Percentiles rank a stretch among this genome's conserved stretches.
phyloP scores from a whole-genome alignment of 2,797 vertebrate species.

The Enteromius unitaeniatus region DNA sequence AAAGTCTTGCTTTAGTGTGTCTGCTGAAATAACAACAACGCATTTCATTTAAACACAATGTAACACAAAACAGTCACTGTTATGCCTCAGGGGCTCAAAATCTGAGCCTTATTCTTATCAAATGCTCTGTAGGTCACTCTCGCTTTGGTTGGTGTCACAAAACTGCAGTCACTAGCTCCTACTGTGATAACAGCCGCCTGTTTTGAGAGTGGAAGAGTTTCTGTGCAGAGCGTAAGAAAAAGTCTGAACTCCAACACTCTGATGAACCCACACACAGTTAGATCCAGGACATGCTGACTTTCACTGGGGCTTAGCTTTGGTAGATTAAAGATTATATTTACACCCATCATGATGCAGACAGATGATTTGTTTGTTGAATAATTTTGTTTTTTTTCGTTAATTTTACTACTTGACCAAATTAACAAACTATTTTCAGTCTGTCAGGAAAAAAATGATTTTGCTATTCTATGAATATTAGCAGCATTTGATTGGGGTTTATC shows the following conservation, averaged over 20 bases:
- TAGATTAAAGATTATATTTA: not conserved
- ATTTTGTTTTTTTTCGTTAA: not conserved
- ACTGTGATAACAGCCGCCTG: conserved; percentile 33
- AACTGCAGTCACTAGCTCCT: not conserved
- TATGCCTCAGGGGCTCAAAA: conserved; percentile 6
- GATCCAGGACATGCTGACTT: not conserved
- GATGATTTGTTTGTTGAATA: not conserved
- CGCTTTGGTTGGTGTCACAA: not conserved
- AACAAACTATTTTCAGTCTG: not conserved
- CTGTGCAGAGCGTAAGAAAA: not conserved
- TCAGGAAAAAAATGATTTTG: not conserved
- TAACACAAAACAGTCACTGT: not conserved
- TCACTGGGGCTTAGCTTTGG: conserved; percentile 1
- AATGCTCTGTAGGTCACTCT: conserved; percentile 1
- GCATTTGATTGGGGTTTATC: not conserved
- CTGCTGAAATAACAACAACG: not conserved
- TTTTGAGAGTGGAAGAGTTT: conserved; percentile 53
- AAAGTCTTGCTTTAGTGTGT: not conserved
- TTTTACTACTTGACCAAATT: not conserved
- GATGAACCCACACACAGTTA: not conserved
- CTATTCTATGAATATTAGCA: not conserved
- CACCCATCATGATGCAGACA: not conserved
- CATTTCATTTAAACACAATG: not conserved
- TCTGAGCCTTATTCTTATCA: not conserved
- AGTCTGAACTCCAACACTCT: conserved; percentile 17